These are phyloP conservation scores for Carassius auratus DNA, from an alignment of 2,113 vertebrate genomes.

Conservation along the genomic window DNA sequence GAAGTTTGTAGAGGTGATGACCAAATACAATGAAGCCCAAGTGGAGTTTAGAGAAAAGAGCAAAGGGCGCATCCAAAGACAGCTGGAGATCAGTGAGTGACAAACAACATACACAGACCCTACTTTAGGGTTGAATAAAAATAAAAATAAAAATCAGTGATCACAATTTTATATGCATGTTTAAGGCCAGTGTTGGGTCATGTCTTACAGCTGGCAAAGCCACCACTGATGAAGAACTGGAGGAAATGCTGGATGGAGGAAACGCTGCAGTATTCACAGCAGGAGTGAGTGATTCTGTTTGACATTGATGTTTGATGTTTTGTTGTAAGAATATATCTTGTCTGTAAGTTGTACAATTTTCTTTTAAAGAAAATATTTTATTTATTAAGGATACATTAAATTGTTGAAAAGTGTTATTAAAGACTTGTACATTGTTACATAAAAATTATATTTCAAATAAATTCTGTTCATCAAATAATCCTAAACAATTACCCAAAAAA, in stretches of 20 bases:
- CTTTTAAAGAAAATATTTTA: no score
- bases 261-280: slow-evolving; percentile 90
- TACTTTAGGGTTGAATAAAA: background rate
- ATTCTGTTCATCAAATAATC: no score
- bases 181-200: background rate
- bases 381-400: no score
- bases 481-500: no score
- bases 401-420: no score
- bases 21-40: slow-evolving; percentile 90
- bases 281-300: slow-evolving; percentile 76
- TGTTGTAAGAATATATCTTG: slow-evolving; percentile 13
- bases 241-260: slow-evolving; percentile 94
- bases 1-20: slow-evolving; percentile 95
- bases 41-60: slow-evolving; percentile 91
- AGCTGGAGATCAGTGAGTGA: slow-evolving; percentile 91
- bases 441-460: no score
- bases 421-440: no score
- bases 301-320: no score
- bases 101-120: background rate
- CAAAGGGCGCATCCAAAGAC: slow-evolving; percentile 91
- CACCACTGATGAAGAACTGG: slow-evolving; percentile 90
- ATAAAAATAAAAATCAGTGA: no score
- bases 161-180: background rate
- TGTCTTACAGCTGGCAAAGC: slow-evolving; percentile 83
- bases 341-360: no score